Percentiles rank a stretch among this genome's conserved stretches.
Conservation (phyloP, 2,888 invertebrate species). For the Ctenicera cuprea region DNA sequence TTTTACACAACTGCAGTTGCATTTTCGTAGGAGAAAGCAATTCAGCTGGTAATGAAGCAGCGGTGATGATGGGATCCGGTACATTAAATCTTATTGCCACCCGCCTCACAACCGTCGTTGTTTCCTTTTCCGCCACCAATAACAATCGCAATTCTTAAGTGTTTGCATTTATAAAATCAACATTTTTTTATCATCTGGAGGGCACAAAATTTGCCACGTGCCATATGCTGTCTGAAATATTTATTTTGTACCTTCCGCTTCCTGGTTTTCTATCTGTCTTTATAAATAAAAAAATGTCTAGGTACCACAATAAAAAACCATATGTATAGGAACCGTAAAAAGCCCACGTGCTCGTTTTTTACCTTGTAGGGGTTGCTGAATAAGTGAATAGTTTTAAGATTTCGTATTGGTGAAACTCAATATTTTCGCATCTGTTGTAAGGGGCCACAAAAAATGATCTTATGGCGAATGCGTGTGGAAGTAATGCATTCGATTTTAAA, state of each 20-base stretch:
- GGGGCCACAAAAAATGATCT: not conserved
- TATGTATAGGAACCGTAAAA: slow-evolving; percentile 35
- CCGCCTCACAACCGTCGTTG: slow-evolving; percentile 23
- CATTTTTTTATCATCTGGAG: slow-evolving; percentile 33
- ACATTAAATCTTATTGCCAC: slow-evolving; percentile 42
- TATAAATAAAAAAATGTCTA: slow-evolving; percentile 38
- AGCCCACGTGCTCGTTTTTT: slow-evolving; percentile 52
- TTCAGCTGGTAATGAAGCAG: slow-evolving; percentile 40
- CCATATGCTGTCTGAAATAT: slow-evolving; percentile 52
- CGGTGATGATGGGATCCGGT: slow-evolving; percentile 30
- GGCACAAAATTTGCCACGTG: slow-evolving; percentile 51
- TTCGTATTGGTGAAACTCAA: slow-evolving; percentile 47
- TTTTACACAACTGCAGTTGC: slow-evolving; percentile 26
- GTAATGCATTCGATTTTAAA: not conserved
- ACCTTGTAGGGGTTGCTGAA: slow-evolving; percentile 45
- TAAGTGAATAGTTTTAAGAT: slow-evolving; percentile 53
- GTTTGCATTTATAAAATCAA: slow-evolving; percentile 49
- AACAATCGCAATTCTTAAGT: slow-evolving; percentile 41
- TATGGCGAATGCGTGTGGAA: not conserved
- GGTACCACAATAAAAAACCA: slow-evolving; percentile 28
- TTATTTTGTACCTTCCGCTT: slow-evolving; percentile 52
- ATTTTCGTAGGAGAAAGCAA: slow-evolving; percentile 30
- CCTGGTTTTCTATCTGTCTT: slow-evolving; percentile 42
- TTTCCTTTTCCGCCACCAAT: slow-evolving; percentile 48
- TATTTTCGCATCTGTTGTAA: slow-evolving; percentile 53